Percentiles rank a stretch among this genome's conserved stretches.
phyloP scores from a whole-genome alignment of 2,113 vertebrate species.

The Melospiza melodia region DNA sequence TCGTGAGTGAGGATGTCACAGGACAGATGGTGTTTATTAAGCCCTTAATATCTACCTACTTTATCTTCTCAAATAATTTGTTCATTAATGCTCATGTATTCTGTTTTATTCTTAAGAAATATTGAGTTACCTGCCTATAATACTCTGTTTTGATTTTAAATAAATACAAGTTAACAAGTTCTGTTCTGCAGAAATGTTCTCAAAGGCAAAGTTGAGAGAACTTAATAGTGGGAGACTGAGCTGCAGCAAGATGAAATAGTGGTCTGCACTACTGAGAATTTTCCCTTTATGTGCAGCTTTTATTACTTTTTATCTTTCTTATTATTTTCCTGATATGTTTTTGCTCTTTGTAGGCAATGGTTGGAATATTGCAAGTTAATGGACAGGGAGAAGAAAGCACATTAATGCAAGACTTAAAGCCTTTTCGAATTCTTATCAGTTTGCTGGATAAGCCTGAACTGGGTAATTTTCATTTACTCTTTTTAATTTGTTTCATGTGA shows the following conservation, averaged over 20 bases:
- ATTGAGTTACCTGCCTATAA: background rate
- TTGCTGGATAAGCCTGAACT: conserved; percentile 97
- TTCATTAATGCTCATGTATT: background rate
- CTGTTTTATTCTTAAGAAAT: background rate
- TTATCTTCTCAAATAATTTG: background rate
- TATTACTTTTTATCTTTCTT: background rate
- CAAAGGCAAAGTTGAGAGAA: background rate
- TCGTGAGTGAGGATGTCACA: fast-evolving
- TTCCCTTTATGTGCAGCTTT: background rate
- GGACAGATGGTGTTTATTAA: background rate
- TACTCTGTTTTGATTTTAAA: background rate
- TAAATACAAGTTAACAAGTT: background rate
- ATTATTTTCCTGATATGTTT: conserved; percentile 12
- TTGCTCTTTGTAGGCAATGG: conserved; percentile 87
- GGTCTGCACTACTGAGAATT: background rate
- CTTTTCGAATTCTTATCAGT: conserved; percentile 98
- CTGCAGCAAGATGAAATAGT: background rate
- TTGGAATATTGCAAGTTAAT: conserved; percentile 94
- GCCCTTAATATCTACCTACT: background rate
- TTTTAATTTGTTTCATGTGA: background rate
- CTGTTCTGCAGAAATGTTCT: background rate
- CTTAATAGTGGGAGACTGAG: background rate
- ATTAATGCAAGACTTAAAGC: conserved; percentile 95
- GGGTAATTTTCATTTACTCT: conserved; percentile 74
- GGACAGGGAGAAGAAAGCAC: conserved; percentile 91